Percentiles rank a stretch among this genome's conserved stretches.
These are phyloP conservation scores for Limenitis camilla DNA, from an alignment of 2,888 invertebrate genomes.

Conservation along the genomic window DNA sequence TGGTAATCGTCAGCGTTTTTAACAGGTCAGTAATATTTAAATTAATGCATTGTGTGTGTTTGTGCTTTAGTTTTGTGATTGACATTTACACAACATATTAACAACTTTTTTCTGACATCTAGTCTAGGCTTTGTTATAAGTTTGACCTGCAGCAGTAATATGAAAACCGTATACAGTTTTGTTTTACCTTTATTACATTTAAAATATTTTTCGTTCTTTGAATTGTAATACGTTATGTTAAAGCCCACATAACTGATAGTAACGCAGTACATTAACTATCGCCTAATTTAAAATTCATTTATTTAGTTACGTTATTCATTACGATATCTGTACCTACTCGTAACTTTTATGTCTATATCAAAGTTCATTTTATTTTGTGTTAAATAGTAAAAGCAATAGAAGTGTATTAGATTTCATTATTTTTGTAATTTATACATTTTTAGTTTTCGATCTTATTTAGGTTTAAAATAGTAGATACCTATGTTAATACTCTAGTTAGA, in stretches of 20 bases:
- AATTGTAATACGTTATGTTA: constrained; percentile 34
- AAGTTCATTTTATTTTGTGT: constrained; percentile 1
- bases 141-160: too few relatives aligned
- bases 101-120: too few relatives aligned
- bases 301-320: constrained; percentile 18
- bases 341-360: constrained; percentile 2
- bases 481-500: too few relatives aligned
- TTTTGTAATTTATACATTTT: too few relatives aligned
- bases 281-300: constrained; percentile 17
- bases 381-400: background rate
- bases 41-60: constrained; percentile 4
- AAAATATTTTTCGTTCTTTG: constrained; percentile 30
- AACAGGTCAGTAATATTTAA: constrained; percentile 55
- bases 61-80: background rate
- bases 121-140: too few relatives aligned
- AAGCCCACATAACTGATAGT: constrained; percentile 27
- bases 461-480: too few relatives aligned
- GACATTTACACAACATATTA: too few relatives aligned
- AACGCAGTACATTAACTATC: constrained; percentile 12
- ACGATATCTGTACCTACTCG: constrained; percentile 1
- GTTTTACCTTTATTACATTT: background rate
- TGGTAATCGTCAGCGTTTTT: constrained; percentile 72
- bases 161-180: too few relatives aligned
- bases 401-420: too few relatives aligned
- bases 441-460: too few relatives aligned